Conservation (phyloP, 1,140 invertebrate genomes). For the Neotoxoptera formosana region DNA sequence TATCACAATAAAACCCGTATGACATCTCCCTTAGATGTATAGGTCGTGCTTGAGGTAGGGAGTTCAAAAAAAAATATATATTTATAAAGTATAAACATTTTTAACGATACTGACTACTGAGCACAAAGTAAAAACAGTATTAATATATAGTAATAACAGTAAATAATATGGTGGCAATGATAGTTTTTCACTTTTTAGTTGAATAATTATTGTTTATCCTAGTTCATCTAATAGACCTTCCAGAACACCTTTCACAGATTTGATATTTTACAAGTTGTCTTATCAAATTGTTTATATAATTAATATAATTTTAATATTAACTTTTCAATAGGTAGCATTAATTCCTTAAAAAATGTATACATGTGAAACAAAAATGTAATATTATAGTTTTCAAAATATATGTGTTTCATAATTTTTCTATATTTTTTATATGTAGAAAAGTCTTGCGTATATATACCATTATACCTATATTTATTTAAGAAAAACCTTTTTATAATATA, state of each 20-base stretch:
- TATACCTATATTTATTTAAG: not conserved
- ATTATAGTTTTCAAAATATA: not conserved
- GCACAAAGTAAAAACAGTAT: too few species aligned
- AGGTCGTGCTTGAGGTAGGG: too few species aligned
- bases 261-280: not conserved
- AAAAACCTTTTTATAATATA: not conserved
- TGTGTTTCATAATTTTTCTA: not conserved
- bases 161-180: not conserved
- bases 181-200: not conserved
- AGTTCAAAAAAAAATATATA: too few species aligned
- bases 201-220: too few species aligned
- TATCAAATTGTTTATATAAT: not conserved
- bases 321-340: not conserved
- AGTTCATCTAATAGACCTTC: not conserved
- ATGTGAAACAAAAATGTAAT: not conserved
- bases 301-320: not conserved
- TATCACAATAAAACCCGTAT: not conserved
- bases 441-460: too few species aligned
- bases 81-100: too few species aligned
- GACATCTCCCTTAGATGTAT: not conserved
- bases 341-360: not conserved
- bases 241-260: not conserved
- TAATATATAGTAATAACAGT: not conserved
- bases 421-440: not conserved
- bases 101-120: too few species aligned